Evolutionary conservation across 2,113 vertebrate species (phyloP).

Genomic region (Taurulus bubalis): DNA sequence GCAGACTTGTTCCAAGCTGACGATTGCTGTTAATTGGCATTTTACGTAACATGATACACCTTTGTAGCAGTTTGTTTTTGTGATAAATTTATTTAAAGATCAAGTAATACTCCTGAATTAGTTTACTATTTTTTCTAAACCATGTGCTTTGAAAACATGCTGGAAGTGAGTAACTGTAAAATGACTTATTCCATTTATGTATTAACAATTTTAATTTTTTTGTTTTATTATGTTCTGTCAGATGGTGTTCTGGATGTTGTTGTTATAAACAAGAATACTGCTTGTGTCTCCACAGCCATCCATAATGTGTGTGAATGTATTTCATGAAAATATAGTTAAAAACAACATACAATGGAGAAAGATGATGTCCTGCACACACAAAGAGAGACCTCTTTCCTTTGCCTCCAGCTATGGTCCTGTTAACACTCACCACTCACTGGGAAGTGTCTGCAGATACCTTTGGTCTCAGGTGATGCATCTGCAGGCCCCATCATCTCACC

Average conservation of each 20-base stretch:
- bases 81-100: constrained; percentile 37
- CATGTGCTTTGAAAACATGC: not conserved
- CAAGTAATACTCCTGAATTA: constrained; percentile 7
- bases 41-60: constrained; percentile 5
- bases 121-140: constrained; percentile 6
- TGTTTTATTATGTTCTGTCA: not conserved
- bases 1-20: constrained; percentile 38
- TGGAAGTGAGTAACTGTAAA: not conserved
- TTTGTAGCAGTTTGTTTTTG: constrained; percentile 26
- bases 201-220: not conserved
- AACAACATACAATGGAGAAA: not conserved
- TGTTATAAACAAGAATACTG: not conserved
- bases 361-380: constrained; percentile 3
- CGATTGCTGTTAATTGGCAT: constrained; percentile 51
- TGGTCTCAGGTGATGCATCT: constrained; percentile 39
- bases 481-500: constrained; percentile 22
- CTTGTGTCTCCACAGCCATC: not conserved
- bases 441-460: constrained; percentile 30
- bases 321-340: not conserved
- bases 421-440: constrained; percentile 39
- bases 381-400: constrained; percentile 1
- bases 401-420: constrained; percentile 26
- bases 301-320: not conserved
- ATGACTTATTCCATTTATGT: not conserved
- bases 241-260: not conserved